Conservation (phyloP, 2,113 vertebrate species). For the Xenopus laevis region DNA sequence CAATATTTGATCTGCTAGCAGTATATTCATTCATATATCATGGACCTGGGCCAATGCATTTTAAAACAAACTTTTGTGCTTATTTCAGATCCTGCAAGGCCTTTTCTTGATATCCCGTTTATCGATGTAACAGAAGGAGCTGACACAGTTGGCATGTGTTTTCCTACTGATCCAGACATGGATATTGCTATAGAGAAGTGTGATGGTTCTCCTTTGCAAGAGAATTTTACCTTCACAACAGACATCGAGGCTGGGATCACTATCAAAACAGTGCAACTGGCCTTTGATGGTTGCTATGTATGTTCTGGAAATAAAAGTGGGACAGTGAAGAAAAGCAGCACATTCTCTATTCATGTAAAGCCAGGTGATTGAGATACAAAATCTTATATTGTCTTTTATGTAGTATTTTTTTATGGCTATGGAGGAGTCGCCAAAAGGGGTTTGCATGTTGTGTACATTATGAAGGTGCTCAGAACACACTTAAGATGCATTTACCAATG, state of each 20-base stretch:
- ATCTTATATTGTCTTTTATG: no score
- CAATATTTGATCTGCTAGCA: no score
- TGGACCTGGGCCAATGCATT: no score
- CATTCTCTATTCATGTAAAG: constrained; percentile 62
- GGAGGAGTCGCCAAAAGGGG: no score
- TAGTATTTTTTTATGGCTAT: no score
- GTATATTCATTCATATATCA: no score
- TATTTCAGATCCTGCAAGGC: constrained; percentile 74
- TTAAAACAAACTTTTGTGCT: constrained; percentile 13
- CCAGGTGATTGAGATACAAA: constrained; percentile 59
- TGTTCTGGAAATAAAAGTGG: constrained; percentile 70
- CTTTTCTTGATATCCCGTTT: constrained; percentile 72
- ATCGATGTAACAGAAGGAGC: constrained; percentile 70
- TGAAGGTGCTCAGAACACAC: no score
- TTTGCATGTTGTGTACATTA: no score
- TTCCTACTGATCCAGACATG: constrained; percentile 80
- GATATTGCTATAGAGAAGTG: constrained; percentile 74
- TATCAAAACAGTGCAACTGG: constrained; percentile 68
- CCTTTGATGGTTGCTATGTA: constrained; percentile 77
- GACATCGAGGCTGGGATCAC: constrained; percentile 77
- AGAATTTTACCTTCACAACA: constrained; percentile 63
- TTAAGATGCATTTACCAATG: no score
- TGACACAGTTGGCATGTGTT: constrained; percentile 73
- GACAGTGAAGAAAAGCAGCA: constrained; percentile 46
- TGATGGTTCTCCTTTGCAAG: constrained; percentile 59